These are phyloP conservation scores for Conus canariensis DNA, from an alignment of 2,888 invertebrate genomes.

Conservation along the genomic window DNA sequence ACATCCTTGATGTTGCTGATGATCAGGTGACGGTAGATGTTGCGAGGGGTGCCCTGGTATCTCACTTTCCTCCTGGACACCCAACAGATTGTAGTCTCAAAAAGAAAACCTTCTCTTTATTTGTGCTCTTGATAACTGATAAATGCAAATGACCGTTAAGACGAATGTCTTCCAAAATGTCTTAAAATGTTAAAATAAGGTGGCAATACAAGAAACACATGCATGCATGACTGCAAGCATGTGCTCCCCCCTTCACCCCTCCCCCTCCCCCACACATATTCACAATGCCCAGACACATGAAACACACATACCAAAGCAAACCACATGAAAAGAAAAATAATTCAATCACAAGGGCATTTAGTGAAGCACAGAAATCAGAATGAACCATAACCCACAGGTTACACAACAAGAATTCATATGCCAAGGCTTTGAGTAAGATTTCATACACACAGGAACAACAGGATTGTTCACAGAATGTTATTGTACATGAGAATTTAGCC, in stretches of 20 bases:
- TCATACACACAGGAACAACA: too few species aligned
- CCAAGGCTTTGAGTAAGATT: too few species aligned
- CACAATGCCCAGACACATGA: not conserved
- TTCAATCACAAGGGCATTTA: not conserved
- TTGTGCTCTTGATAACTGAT: too few species aligned
- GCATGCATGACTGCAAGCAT: too few species aligned
- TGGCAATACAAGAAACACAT: not conserved
- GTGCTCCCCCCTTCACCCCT: not conserved
- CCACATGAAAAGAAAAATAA: not conserved
- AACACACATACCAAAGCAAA: not conserved
- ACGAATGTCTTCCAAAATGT: too few species aligned
- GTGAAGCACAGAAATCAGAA: too few species aligned
- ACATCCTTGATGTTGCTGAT: constrained; percentile 87
- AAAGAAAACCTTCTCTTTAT: too few species aligned
- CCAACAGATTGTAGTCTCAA: not conserved
- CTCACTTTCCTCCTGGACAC: constrained; percentile 81
- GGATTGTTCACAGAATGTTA: too few species aligned
- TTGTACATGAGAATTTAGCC: too few species aligned
- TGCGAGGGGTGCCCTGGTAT: constrained; percentile 84
- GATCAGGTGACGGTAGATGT: constrained; percentile 86
- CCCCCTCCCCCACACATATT: not conserved
- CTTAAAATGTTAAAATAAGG: too few species aligned
- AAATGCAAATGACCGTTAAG: not conserved
- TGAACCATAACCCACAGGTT: too few species aligned
- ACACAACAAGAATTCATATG: too few species aligned